Conservation (phyloP, 92 coral and sea anemone genomes). For the Actinernus sp. region DNA sequence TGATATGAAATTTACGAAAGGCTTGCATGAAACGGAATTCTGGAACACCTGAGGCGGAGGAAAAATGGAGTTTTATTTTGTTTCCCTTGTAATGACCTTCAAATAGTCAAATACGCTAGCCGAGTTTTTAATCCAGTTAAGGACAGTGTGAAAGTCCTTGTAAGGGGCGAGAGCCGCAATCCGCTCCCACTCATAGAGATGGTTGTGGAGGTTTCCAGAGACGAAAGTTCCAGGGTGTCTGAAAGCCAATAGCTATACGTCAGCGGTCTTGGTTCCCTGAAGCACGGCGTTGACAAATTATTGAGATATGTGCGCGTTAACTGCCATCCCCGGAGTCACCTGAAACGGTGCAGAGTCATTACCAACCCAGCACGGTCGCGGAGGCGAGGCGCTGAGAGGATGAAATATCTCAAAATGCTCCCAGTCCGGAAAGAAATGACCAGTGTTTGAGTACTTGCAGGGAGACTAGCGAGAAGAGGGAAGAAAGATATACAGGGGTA, state of each 20-base stretch:
- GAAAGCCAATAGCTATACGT: background rate
- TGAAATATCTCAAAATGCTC: background rate
- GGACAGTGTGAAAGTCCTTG: background rate
- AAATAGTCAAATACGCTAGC: constrained; percentile 18
- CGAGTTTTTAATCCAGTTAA: constrained; percentile 11
- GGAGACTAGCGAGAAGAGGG: background rate
- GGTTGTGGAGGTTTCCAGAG: constrained; percentile 10
- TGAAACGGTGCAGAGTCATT: background rate
- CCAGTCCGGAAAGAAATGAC: background rate
- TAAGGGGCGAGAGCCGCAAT: constrained; percentile 1
- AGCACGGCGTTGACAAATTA: background rate
- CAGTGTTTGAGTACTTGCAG: background rate
- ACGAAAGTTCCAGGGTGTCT: background rate
- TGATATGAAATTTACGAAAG: constrained; percentile 27
- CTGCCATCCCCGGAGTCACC: background rate
- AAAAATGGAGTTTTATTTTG: constrained; percentile 5
- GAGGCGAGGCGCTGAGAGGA: background rate
- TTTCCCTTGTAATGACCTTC: constrained; percentile 33
- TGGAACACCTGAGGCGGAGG: constrained; percentile 26
- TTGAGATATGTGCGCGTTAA: constrained; percentile 5
- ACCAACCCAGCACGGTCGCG: background rate
- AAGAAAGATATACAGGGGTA: background rate
- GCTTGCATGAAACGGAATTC: constrained; percentile 27
- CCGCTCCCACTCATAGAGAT: background rate
- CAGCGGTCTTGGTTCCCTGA: background rate